Percentiles rank a stretch among this genome's conserved stretches.
phyloP scores from a whole-genome alignment of 1,140 invertebrate genomes.

The Lordiphosa collinella region DNA sequence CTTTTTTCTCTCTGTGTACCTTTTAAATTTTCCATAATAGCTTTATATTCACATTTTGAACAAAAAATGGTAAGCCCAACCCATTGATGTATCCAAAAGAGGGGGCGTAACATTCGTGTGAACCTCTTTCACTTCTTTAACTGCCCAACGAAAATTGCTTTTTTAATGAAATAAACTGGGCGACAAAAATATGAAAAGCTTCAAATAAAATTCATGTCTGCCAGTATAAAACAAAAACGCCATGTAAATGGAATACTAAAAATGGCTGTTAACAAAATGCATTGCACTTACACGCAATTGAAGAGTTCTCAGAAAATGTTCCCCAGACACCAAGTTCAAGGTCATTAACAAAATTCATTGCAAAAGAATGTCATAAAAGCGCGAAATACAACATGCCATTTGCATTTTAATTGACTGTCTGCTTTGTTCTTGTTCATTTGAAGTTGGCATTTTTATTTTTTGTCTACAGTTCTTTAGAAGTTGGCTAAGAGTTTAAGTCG shows the following conservation, averaged over 20 bases:
- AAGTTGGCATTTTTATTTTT: constrained; percentile 4
- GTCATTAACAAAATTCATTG: constrained; percentile 6
- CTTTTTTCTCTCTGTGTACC: too few relatives aligned
- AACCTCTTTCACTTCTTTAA: neutral
- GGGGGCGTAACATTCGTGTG: neutral
- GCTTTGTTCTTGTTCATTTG: constrained; percentile 3
- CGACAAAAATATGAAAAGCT: constrained; percentile 21
- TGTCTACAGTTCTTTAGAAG: neutral
- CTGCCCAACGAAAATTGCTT: constrained; percentile 41
- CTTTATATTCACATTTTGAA: too few relatives aligned
- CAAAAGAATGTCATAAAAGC: neutral
- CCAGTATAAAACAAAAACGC: constrained; percentile 15
- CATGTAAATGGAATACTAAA: constrained; percentile 52
- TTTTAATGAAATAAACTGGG: constrained; percentile 48
- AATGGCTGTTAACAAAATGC: neutral
- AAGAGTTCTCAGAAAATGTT: constrained; percentile 15
- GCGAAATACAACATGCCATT: neutral
- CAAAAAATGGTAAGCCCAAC: too few relatives aligned
- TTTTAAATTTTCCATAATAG: too few relatives aligned
- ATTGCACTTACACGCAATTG: constrained; percentile 19
- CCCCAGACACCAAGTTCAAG: constrained; percentile 2
- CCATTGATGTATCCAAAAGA: too few relatives aligned
- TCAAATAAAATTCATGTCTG: constrained; percentile 37
- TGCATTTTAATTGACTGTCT: constrained; percentile 10
- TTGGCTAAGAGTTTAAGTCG: neutral